Percentiles rank a stretch among this genome's conserved stretches.
These are phyloP conservation scores for Pseudorectes ferrugineus DNA, from an alignment of 2,113 vertebrate species.

Conservation along the genomic window DNA sequence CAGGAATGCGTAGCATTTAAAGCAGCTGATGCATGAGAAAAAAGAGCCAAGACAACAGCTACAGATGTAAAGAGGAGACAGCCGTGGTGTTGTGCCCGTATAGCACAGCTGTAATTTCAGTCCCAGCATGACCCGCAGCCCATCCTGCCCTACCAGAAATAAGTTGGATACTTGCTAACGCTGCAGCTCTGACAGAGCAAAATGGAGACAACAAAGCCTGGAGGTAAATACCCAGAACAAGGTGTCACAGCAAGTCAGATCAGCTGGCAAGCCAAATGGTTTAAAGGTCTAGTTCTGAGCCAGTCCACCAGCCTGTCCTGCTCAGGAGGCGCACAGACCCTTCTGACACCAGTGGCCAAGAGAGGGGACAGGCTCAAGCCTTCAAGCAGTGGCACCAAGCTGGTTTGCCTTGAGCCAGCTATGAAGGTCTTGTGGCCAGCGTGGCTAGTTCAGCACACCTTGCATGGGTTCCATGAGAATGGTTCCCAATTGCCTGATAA, in stretches of 20 bases:
- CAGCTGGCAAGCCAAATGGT: not conserved
- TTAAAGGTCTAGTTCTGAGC: not conserved
- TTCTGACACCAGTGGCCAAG: not conserved
- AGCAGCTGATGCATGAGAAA: not conserved
- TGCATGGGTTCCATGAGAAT: not conserved
- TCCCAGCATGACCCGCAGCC: not conserved
- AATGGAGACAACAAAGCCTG: not conserved
- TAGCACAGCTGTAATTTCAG: not conserved
- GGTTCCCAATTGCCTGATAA: not conserved
- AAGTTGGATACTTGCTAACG: fast-evolving
- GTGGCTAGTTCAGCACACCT: not conserved
- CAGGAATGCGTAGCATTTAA: not conserved
- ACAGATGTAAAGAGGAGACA: not conserved
- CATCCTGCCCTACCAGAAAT: not conserved
- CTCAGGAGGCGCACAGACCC: not conserved
- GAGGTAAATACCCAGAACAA: not conserved
- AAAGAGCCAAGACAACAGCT: not conserved
- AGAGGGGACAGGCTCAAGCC: not conserved
- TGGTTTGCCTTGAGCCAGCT: not conserved
- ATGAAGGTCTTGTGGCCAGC: not conserved
- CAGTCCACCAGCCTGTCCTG: not conserved
- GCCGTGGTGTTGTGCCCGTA: not conserved
- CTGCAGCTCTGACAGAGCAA: not conserved
- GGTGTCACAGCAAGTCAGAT: not conserved
- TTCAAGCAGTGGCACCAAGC: fast-evolving